Conservation (phyloP, 2,113 vertebrate genomes). For the Festucalex cinctus region DNA sequence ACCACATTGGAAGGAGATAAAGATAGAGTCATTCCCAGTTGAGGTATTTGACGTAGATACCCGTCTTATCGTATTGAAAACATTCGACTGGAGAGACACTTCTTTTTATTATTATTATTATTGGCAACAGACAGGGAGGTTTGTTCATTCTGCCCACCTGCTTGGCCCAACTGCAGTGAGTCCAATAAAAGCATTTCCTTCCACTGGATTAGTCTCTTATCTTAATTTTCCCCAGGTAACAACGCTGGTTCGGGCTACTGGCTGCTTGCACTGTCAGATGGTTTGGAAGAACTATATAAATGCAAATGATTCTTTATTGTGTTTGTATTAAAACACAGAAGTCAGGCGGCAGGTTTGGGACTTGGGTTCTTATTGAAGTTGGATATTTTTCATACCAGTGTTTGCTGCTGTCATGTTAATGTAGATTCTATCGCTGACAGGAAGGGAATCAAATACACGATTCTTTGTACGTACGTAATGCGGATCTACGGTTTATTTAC, state of each 20-base stretch:
- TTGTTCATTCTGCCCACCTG: slow-evolving; percentile 56
- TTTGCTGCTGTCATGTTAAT: slow-evolving; percentile 26
- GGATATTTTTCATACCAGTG: slow-evolving; percentile 47
- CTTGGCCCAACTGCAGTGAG: slow-evolving; percentile 36
- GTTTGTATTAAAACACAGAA: slow-evolving; percentile 70
- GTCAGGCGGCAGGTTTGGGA: slow-evolving; percentile 36
- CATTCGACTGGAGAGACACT: slow-evolving; percentile 13
- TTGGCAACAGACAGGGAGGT: slow-evolving; percentile 20
- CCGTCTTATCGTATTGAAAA: slow-evolving; percentile 41
- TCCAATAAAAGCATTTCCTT: slow-evolving; percentile 65
- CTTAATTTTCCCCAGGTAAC: slow-evolving; percentile 75
- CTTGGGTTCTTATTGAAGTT: slow-evolving; percentile 59
- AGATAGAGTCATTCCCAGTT: slow-evolving; percentile 26
- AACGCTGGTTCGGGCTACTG: slow-evolving; percentile 64
- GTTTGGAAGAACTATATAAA: slow-evolving; percentile 74
- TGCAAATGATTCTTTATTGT: slow-evolving; percentile 76
- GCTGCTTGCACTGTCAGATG: slow-evolving; percentile 54
- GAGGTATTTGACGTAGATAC: slow-evolving; percentile 39
- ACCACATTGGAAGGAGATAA: slow-evolving; percentile 23
- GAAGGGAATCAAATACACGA: slow-evolving; percentile 40
- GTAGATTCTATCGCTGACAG: slow-evolving; percentile 43
- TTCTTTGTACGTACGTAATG: slow-evolving; percentile 33
- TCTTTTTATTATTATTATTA: slow-evolving; percentile 41
- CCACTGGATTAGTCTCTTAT: slow-evolving; percentile 71
- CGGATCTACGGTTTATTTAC: neutral